A percentile compares a stretch with the other conserved stretches of the same genome.
phyloP scores from a whole-genome alignment of 2,113 vertebrate genomes.

The Dicaeum eximium region DNA sequence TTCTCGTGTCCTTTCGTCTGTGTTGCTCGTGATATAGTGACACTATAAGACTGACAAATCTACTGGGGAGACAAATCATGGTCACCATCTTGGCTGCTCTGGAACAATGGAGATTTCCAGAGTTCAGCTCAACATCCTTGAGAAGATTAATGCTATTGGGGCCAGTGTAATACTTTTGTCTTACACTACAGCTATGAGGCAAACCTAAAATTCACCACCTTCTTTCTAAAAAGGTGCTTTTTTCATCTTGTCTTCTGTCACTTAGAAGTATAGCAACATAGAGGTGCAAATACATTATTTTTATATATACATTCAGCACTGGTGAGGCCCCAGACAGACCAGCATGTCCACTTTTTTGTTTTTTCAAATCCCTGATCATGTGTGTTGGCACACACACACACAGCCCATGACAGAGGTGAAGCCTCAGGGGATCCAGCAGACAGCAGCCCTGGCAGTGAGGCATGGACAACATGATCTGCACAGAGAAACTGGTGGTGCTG shows the following conservation, averaged over 20 bases:
- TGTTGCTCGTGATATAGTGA: too few relatives aligned
- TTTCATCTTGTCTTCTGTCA: not conserved
- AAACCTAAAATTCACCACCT: not conserved
- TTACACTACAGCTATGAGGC: not conserved
- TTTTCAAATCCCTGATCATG: too few relatives aligned
- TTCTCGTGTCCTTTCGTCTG: too few relatives aligned
- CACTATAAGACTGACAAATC: not conserved
- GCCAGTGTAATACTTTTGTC: not conserved
- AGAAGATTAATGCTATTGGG: not conserved
- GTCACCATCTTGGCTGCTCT: not conserved
- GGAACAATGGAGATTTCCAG: not conserved
- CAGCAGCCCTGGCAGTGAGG: rapidly evolving
- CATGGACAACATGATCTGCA: not conserved
- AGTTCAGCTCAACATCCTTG: not conserved
- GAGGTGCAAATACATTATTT: not conserved
- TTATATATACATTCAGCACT: not conserved
- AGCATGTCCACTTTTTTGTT: rapidly evolving
- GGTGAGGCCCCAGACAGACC: not conserved
- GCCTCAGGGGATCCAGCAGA: not conserved
- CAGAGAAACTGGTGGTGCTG: not conserved
- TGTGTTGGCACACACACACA: too few relatives aligned
- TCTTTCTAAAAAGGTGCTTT: not conserved
- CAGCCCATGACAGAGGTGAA: not conserved
- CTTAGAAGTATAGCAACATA: not conserved
- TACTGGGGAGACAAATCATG: not conserved